Conservation (phyloP, 2,113 vertebrate species). For the Pimephales promelas region DNA sequence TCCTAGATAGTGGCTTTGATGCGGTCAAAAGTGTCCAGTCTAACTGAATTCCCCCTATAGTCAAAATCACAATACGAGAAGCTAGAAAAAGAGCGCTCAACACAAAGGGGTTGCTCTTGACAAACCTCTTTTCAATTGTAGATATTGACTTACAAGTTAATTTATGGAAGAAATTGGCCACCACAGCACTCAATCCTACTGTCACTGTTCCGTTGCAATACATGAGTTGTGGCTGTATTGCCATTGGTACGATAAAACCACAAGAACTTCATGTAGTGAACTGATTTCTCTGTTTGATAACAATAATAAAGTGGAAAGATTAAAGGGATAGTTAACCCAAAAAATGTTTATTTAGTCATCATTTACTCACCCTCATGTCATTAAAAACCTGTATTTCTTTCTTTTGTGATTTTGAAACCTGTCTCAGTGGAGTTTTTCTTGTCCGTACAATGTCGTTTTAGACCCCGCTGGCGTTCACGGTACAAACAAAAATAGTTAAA, state of each 20-base stretch:
- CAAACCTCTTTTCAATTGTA: neutral
- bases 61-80: neutral
- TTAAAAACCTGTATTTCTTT: neutral
- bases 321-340: neutral
- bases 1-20: conserved; percentile 10
- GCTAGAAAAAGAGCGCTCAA: neutral
- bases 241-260: conserved; percentile 10
- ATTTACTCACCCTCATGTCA: neutral
- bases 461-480: neutral
- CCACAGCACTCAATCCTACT: conserved; percentile 15
- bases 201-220: conserved; percentile 22
- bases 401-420: neutral
- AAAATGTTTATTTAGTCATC: neutral
- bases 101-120: conserved; percentile 18
- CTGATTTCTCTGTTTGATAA: neutral
- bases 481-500: conserved; percentile 47
- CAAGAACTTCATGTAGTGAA: neutral
- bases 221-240: neutral
- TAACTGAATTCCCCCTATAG: neutral
- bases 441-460: too few relatives aligned
- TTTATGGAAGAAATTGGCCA: conserved; percentile 35
- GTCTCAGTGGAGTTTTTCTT: neutral
- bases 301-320: neutral
- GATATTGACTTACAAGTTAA: conserved; percentile 37
- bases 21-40: neutral